A percentile compares a stretch with the other conserved stretches of the same genome.
These are phyloP conservation scores for Scatophagus argus DNA, from an alignment of 2,113 vertebrate species.

Conservation along the genomic window DNA sequence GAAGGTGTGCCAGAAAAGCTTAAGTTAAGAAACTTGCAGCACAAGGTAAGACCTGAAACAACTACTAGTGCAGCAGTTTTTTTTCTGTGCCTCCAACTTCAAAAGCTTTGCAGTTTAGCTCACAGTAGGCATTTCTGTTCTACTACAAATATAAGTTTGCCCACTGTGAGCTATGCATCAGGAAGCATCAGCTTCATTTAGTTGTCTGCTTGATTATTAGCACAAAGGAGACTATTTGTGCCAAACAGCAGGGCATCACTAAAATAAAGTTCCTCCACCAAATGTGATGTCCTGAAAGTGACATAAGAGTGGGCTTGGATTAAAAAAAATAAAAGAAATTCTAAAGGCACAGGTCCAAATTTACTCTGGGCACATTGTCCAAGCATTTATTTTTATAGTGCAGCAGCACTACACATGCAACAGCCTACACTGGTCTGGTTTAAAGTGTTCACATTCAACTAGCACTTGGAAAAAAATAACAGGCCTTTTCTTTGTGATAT, in stretches of 20 bases:
- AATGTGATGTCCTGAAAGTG: constrained; percentile 53
- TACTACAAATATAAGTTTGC: constrained; percentile 39
- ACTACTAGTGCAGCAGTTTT: neutral
- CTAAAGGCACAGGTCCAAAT: constrained; percentile 60
- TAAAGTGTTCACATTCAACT: neutral
- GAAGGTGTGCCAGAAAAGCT: constrained; percentile 49
- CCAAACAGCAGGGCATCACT: constrained; percentile 16
- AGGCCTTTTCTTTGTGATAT: neutral
- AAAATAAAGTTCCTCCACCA: constrained; percentile 30
- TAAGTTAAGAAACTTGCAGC: constrained; percentile 44
- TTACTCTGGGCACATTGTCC: constrained; percentile 44
- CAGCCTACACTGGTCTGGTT: neutral
- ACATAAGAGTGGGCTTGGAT: constrained; percentile 32
- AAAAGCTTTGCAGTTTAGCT: constrained; percentile 47
- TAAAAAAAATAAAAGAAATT: neutral
- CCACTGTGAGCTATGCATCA: constrained; percentile 43
- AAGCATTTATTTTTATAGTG: constrained; percentile 27
- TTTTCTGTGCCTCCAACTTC: constrained; percentile 20
- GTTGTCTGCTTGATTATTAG: constrained; percentile 28
- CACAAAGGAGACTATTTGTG: constrained; percentile 42
- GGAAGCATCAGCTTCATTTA: constrained; percentile 52
- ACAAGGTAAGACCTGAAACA: constrained; percentile 20
- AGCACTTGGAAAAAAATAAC: constrained; percentile 2
- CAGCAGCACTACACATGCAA: constrained; percentile 22
- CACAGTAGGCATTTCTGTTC: constrained; percentile 44